Base-by-base conservation (phyloP, 2,797 vertebrate species). In the Thalassophryne amazonica region DNA sequence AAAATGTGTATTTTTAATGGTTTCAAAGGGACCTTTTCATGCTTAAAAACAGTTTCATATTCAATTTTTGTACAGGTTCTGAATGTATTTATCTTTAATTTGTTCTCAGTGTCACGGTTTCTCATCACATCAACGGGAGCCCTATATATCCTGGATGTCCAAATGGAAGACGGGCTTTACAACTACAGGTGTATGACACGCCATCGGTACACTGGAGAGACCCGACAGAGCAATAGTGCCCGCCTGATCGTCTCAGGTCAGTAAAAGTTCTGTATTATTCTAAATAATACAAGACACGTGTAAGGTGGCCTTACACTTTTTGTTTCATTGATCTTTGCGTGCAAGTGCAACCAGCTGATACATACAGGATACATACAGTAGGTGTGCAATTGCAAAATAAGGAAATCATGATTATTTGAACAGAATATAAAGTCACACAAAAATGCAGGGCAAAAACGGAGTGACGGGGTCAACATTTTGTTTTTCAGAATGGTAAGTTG, bases 91-190 rank as follows among this genome's bases (percentile, higher is more conserved):
- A 17, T 21, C 2, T 55, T 19, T 39, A 0, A 0, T 60, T 48
- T 35, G 2, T 60, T 68, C 52, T 9, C 60, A 89, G 85, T 86
- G 81, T 84, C 95, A 89, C 94, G 97, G 93, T 99, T 97, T 93
- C 93, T 95, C 92, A 95, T 98, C 88, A 97, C 97, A 85, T 94
- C 96, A 90, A 97, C 93, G 77, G 97, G 97, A 91, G 95, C 95
- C 90, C 94, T 99, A 91, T 99, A 98, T 93, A 97, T 99, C 91
- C 90, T 95, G 93, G 96, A 99, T 68, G 96, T 97, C 88, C 96
- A 98, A 91, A 98, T 96, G 68, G 97, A 99, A 73, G 97, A 99
- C 1, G 96, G 96, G 43, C 90, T 98, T 83, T 98, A 97, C 89
- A 99, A 98, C 89, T 99, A 99, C 89, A 93, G 97, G 78, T 99